These are phyloP conservation scores for Meloe dianella DNA, from an alignment of 2,888 invertebrate species.

Conservation along the genomic window DNA sequence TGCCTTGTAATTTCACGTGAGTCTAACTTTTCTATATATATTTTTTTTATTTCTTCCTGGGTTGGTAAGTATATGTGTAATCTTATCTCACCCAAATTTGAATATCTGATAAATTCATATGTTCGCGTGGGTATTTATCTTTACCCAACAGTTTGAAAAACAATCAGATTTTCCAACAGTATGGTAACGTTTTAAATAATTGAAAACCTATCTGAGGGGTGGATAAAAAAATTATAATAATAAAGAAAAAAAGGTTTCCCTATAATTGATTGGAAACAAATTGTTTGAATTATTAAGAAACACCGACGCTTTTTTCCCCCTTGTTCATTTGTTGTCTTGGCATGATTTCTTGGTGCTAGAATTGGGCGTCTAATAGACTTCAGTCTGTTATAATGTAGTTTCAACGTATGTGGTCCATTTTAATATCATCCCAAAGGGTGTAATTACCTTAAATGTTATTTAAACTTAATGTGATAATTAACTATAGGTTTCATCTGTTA, in stretches of 20 bases:
- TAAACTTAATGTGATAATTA: slow-evolving; percentile 24
- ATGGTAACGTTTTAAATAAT: slow-evolving; percentile 19
- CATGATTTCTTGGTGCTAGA: slow-evolving; percentile 3
- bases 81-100: slow-evolving; percentile 1
- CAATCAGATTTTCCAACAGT: slow-evolving; percentile 24
- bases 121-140: not conserved
- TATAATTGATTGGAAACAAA: slow-evolving; percentile 16
- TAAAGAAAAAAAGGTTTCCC: not conserved
- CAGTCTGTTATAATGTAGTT: not conserved
- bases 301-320: not conserved
- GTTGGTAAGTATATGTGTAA: not conserved
- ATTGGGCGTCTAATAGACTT: slow-evolving; percentile 23
- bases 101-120: slow-evolving; percentile 2
- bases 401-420: slow-evolving; percentile 30
- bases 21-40: not conserved
- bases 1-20: not conserved
- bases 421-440: slow-evolving; percentile 25
- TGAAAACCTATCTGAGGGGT: slow-evolving; percentile 19
- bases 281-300: slow-evolving; percentile 13
- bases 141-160: slow-evolving; percentile 17
- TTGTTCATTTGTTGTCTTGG: not conserved
- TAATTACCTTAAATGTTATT: slow-evolving; percentile 29
- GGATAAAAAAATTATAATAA: slow-evolving; percentile 5
- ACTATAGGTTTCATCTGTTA: slow-evolving; percentile 20
- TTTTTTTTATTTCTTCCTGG: not conserved